phyloP scores from a whole-genome alignment of 2,113 vertebrate species.

The Tetrax tetrax region DNA sequence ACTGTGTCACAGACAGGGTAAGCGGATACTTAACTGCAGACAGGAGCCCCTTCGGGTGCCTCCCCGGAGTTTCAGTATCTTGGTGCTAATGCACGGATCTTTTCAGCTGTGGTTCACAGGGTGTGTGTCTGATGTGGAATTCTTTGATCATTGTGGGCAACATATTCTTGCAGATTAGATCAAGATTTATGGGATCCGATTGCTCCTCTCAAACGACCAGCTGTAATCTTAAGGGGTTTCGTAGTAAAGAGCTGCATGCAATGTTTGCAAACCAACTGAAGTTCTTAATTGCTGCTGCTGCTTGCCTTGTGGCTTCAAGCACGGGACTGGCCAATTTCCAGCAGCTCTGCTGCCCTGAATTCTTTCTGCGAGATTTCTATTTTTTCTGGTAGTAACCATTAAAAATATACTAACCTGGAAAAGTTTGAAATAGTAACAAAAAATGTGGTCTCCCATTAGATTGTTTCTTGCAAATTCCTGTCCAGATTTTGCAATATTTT shows the following conservation, averaged over 20 bases:
- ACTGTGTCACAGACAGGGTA: background rate
- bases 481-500: conserved; percentile 87
- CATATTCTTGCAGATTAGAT: conserved; percentile 21
- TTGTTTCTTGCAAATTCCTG: conserved; percentile 91
- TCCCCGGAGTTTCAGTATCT: background rate
- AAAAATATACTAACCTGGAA: conserved; percentile 85
- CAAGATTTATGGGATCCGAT: background rate
- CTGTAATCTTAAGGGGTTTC: background rate
- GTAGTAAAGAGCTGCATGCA: background rate
- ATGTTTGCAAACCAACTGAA: background rate
- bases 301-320: background rate
- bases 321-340: background rate
- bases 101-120: conserved; percentile 62
- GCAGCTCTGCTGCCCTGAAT: background rate
- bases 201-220: background rate
- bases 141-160: conserved; percentile 33
- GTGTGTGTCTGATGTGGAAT: background rate
- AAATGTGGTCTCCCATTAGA: conserved; percentile 92
- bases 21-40: background rate
- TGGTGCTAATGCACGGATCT: conserved; percentile 60
- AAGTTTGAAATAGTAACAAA: conserved; percentile 96
- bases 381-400: background rate
- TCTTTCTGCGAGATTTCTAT: background rate
- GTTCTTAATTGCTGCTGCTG: background rate
- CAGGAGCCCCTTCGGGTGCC: background rate